Percentiles rank a stretch among this genome's conserved stretches.
phyloP scores from a whole-genome alignment of 1,140 invertebrate species.

The Trinorchestia longiramus region DNA sequence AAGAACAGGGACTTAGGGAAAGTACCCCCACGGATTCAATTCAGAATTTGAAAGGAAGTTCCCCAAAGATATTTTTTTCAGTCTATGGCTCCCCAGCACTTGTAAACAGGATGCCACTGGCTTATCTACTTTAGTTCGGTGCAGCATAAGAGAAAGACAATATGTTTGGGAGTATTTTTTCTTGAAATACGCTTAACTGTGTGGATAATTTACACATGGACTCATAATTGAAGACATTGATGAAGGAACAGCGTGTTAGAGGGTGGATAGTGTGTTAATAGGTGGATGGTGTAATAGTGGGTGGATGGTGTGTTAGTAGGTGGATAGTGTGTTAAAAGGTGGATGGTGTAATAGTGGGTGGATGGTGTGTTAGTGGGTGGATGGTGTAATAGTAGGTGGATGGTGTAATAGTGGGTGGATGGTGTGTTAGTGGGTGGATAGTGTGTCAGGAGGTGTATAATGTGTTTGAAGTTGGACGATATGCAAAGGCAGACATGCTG shows the following conservation, averaged over 20 bases:
- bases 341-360: neutral
- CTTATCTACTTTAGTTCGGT: neutral
- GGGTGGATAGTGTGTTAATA: neutral
- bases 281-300: neutral
- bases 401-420: no score
- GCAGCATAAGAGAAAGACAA: neutral
- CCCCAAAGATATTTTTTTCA: neutral
- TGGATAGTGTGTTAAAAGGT: neutral
- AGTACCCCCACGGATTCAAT: neutral
- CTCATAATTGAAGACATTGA: neutral
- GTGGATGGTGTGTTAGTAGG: neutral
- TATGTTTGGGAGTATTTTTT: neutral
- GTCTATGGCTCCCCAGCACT: no score
- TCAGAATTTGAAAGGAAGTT: no score
- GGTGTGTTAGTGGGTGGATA: no score
- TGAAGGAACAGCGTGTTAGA: neutral
- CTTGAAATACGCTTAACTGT: neutral
- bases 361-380: no score
- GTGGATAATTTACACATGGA: neutral
- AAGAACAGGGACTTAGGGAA: neutral
- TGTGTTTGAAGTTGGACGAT: no score
- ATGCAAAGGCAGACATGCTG: no score
- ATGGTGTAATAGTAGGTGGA: no score
- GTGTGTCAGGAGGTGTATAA: no score
- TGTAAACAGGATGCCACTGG: neutral